Evolutionary conservation across 2,113 vertebrate species (phyloP), one percentile per base, ranked within the genome.

Genomic region (Perca schrenkii): DNA sequence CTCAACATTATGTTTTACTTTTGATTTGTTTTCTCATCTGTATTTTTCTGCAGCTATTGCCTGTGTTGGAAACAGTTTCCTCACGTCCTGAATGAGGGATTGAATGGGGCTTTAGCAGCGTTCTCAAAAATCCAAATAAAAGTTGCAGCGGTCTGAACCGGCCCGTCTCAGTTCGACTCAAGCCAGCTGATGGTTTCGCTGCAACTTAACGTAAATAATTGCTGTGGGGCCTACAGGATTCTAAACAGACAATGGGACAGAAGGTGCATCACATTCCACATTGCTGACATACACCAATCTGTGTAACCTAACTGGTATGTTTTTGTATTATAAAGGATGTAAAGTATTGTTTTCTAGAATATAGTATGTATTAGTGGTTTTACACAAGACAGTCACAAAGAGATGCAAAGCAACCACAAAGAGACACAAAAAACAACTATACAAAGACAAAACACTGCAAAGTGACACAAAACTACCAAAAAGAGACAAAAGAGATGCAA

Each of bases 171-270:
- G 36, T 2, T 40, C 8, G 8, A 40, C 36, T 8, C 36, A 36
- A 36, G 36, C 36, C 36, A 40, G 36, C 36, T 40, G 36, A 40
- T 40, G 36, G 8, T 40, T 40, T 40, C 2, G 36, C 36, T 40
- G 8, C 36, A 40, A 40, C 40, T 11, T 11, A 34, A 77, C 69
- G 58, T 80, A 89, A 91, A 91, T 87, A 88, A 84, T 84, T 49
- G 79, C 71, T 71, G 53, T 57, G 54, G 83, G 83, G 28, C 72
- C 56, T 21, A 7, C 69, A 82, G 81, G 68, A 81, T 71, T 85
- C 58, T 43, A 61, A 75, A 58, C 68, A 85, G 67, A 66, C 57
- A 80, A 66, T 77, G 2, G n/a, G 57, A 43, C 49, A 36, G 15
- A 57, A 57, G 57, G 40, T 57, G 47, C 66, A 70, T 74, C 56